Base-by-base conservation (phyloP, 53 echinoderm and acorn worm species). In the Echinometra lucunter region DNA sequence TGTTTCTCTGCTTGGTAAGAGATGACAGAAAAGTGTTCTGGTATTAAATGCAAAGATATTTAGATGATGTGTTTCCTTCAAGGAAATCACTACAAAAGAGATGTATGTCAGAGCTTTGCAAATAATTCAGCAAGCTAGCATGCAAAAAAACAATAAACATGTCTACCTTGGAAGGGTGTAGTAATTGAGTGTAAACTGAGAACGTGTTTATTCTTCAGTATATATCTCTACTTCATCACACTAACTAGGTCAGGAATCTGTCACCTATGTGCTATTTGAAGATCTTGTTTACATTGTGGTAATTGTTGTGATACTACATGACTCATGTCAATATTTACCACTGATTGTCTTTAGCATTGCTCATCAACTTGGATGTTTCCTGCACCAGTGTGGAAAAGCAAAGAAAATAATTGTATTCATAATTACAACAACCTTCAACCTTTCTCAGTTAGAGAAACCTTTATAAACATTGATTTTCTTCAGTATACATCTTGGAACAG, bases 301-400 rank as follows among this genome's bases (percentile, higher is more conserved):
- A 60, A 90, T 90, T 90, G 90, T 40, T 63, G 60, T 37, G 40
- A 90, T 90, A 25, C 90, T n/a, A n/a, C 11, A 37, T 90, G 90
- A 90, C 28, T 90, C 90, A 90, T 37, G 63, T 90, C 66, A 90
- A 66, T 90, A 40, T 63, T 90, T 38, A 90, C 90, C 63, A 37
- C 25, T 15, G 23, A 23, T 66, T 60, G 90, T 58, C 66, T 60
- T 60, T 28, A 55, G 78, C 78, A 72, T 42, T 72, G 34, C 72
- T 21, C 17, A 15, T 63, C 19, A 18, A 18, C 63, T 63, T 63
- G 53, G 53, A 53, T 53, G 53, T 53, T 53, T 53, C 13, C 53
- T 11, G 53, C n/a, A n/a, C n/a, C n/a, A n/a, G n/a, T n/a, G n/a
- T n/a, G n/a, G n/a, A n/a, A n/a, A n/a, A n/a, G n/a, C n/a, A n/a